phyloP scores from a whole-genome alignment of 2,113 vertebrate species.

The Varanus salvator region DNA sequence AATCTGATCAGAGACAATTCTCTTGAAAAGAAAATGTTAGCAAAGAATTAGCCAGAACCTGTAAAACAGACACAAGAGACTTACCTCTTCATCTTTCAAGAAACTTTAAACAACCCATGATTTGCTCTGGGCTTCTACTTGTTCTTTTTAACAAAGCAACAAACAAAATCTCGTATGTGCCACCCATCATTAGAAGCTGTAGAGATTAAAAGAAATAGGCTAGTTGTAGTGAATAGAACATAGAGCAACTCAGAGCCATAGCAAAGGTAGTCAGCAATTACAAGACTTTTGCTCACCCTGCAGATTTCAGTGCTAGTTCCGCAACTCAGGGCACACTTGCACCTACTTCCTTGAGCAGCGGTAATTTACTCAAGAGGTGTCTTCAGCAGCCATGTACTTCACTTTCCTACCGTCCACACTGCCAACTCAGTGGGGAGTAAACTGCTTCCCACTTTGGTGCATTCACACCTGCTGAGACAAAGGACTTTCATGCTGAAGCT shows the following conservation, averaged over 20 bases:
- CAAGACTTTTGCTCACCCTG: constrained; percentile 6
- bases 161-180: background rate
- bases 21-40: background rate
- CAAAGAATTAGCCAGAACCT: fast-evolving
- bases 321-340: background rate
- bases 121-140: background rate
- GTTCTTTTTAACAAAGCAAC: background rate
- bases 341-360: background rate
- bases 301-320: constrained; percentile 26
- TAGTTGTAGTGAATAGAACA: constrained; percentile 11
- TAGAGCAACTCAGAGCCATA: background rate
- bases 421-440: background rate
- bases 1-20: background rate
- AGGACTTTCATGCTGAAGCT: background rate
- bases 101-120: fast-evolving
- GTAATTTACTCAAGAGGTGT: background rate
- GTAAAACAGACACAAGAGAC: background rate
- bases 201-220: constrained; percentile 24
- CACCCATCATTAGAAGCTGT: background rate
- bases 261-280: constrained; percentile 3
- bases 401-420: background rate
- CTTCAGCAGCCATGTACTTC: background rate
- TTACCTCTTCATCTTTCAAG: fast-evolving
- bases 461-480: background rate
- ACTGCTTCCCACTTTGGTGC: background rate